A percentile compares a stretch with the other conserved stretches of the same genome.
Conservation (phyloP, 1,140 invertebrate species). For the Drosophila orena region DNA sequence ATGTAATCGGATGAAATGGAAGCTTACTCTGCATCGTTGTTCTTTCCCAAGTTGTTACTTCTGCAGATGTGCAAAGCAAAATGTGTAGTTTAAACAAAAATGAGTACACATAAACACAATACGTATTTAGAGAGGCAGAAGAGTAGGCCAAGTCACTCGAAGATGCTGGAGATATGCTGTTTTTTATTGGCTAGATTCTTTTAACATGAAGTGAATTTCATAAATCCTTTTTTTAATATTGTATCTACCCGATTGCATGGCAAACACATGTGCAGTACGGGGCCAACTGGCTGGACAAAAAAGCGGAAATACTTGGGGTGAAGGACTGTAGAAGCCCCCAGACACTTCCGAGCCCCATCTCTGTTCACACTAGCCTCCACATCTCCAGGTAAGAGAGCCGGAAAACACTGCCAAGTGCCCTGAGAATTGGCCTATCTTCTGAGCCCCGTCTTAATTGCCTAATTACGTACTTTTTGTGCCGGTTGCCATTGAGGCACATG, state of each 20-base stretch:
- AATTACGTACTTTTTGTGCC: constrained; percentile 86
- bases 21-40: constrained; percentile 48
- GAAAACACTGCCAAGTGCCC: constrained; percentile 12
- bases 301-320: constrained; percentile 5
- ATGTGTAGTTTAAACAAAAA: constrained; percentile 12
- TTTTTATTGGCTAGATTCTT: too few relatives aligned
- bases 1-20: constrained; percentile 4
- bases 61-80: constrained; percentile 11
- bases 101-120: constrained; percentile 17
- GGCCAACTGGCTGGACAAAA: background rate
- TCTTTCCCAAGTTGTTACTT: constrained; percentile 32
- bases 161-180: too few relatives aligned
- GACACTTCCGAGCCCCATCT: background rate
- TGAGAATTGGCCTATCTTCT: constrained; percentile 38
- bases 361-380: constrained; percentile 5
- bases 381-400: constrained; percentile 5
- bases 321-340: constrained; percentile 20
- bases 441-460: constrained; percentile 10
- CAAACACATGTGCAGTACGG: background rate
- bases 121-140: background rate
- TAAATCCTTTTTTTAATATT: background rate
- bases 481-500: constrained; percentile 88
- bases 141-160: background rate
- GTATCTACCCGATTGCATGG: background rate
- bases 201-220: too few relatives aligned